phyloP scores from a whole-genome alignment of 1,140 invertebrate species.

The Pantala flavescens region DNA sequence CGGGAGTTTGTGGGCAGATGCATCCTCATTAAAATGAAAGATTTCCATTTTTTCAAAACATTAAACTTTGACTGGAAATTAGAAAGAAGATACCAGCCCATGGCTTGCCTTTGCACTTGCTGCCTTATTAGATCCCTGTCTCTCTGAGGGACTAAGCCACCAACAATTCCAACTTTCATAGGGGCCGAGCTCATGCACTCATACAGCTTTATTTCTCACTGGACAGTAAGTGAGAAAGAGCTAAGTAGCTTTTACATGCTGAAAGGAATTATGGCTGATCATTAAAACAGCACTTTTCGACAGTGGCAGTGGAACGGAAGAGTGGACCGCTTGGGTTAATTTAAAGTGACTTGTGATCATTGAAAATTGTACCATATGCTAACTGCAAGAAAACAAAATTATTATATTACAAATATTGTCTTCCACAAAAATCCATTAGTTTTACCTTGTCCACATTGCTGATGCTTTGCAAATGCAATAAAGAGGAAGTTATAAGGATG shows the following conservation, averaged over 20 bases:
- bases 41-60: constrained; percentile 10
- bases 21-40: constrained; percentile 2
- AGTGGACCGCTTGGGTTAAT: constrained; percentile 3
- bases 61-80: constrained; percentile 3
- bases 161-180: not conserved
- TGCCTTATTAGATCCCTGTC: constrained; percentile 1
- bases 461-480: constrained; percentile 1
- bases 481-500: not conserved
- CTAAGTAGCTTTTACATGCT: not conserved
- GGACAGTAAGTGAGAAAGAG: constrained; percentile 1
- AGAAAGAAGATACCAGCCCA: constrained; percentile 5
- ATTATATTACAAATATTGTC: constrained; percentile 1
- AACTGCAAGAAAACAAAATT: not conserved
- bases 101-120: constrained; percentile 2
- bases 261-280: not conserved
- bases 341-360: not conserved
- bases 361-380: not conserved
- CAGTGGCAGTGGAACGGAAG: constrained; percentile 6
- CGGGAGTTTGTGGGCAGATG: constrained; percentile 2
- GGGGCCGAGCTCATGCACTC: constrained; percentile 5
- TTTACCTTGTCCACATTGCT: constrained; percentile 6
- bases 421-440: constrained; percentile 6
- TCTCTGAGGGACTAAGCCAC: not conserved
- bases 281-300: not conserved
- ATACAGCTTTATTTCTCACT: not conserved